A percentile compares a stretch with the other conserved stretches of the same genome.
phyloP scores from a whole-genome alignment of 2,888 invertebrate genomes.

The Dryobotodes eremita region DNA sequence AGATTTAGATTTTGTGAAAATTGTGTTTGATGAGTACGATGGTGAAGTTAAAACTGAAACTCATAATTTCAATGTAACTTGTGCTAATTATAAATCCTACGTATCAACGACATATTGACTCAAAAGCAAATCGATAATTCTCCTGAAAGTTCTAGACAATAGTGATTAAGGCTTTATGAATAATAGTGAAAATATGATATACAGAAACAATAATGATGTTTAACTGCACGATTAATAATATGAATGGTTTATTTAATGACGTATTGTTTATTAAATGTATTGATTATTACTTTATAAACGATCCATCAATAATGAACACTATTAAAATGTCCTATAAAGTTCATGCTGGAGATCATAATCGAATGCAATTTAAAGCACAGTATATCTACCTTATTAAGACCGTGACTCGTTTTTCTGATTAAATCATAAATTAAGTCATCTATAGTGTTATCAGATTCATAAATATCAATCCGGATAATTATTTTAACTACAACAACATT shows the following conservation, averaged over 20 bases:
- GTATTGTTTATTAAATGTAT: background rate
- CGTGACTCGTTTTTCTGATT: constrained; percentile 54
- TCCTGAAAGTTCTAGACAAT: background rate
- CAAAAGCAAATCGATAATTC: background rate
- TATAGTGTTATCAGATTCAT: constrained; percentile 23
- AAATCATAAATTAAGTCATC: constrained; percentile 54
- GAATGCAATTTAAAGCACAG: constrained; percentile 43
- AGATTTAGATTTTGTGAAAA: background rate
- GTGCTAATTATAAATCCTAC: too few species aligned
- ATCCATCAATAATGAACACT: constrained; percentile 16
- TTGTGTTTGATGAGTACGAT: background rate
- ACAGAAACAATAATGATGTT: background rate
- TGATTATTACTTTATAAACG: constrained; percentile 35
- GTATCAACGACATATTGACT: background rate
- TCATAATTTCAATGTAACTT: background rate
- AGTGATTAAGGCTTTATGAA: too few species aligned
- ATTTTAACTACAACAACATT: background rate
- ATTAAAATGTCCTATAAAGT: constrained; percentile 52
- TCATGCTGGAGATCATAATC: constrained; percentile 58
- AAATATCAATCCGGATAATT: background rate
- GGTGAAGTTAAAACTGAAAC: background rate
- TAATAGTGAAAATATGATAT: background rate
- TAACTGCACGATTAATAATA: background rate
- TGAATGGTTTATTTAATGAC: background rate
- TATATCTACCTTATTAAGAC: constrained; percentile 40